Conservation (phyloP, 1,140 invertebrate species). For the Calephelis nemesis region DNA sequence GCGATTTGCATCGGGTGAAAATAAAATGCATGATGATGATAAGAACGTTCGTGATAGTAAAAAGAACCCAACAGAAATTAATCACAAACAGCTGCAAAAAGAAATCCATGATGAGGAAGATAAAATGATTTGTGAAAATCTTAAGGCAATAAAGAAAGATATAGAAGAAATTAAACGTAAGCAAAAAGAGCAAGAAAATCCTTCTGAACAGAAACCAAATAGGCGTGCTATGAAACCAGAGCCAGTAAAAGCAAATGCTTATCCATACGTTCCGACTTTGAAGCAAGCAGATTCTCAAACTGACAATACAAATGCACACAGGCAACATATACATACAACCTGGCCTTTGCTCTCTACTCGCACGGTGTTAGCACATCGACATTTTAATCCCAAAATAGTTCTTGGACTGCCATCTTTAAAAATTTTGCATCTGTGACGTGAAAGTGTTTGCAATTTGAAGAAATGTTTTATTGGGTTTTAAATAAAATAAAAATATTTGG, state of each 20-base stretch:
- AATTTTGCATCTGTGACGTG: no score
- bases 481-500: constrained; percentile 13
- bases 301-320: no score
- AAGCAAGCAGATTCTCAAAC: no score
- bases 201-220: not conserved
- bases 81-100: not conserved
- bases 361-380: no score
- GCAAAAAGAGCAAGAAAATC: not conserved
- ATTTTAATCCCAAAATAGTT: no score
- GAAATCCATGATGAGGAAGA: constrained; percentile 4
- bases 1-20: no score
- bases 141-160: constrained; percentile 2
- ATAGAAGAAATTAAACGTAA: constrained; percentile 2
- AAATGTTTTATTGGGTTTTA: not conserved
- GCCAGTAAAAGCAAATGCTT: not conserved
- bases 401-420: no score
- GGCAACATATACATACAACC: no score
- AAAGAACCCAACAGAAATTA: not conserved
- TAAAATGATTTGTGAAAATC: not conserved
- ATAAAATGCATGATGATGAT: no score
- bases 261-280: no score
- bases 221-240: not conserved
- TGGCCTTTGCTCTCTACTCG: no score
- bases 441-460: no score
- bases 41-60: not conserved